These are phyloP conservation scores for Elephas maximus DNA, from an alignment of 2,113 vertebrate species.

Conservation along the genomic window DNA sequence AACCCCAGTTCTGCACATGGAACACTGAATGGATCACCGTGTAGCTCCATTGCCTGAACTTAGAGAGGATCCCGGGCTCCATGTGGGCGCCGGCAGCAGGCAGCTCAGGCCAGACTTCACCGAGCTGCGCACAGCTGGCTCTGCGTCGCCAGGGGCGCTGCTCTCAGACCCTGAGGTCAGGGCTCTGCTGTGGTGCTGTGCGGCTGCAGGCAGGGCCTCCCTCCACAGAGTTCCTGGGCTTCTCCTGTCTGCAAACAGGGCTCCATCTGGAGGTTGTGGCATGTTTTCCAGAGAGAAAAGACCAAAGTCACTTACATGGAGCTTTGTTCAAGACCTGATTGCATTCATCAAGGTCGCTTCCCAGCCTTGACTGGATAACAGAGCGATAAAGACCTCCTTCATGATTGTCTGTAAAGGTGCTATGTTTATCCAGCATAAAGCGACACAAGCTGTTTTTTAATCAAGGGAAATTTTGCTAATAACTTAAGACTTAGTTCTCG, in stretches of 20 bases:
- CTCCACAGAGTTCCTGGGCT: background rate
- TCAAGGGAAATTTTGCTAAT: too few species aligned
- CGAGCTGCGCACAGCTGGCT: conserved; percentile 93
- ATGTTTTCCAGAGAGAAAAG: conserved; percentile 12
- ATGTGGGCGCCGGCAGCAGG: conserved; percentile 86
- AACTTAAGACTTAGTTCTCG: too few species aligned
- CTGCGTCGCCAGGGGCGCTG: conserved; percentile 95
- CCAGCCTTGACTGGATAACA: too few species aligned
- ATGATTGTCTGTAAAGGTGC: too few species aligned
- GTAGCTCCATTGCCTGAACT: conserved; percentile 92
- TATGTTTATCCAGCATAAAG: too few species aligned
- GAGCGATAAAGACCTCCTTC: too few species aligned
- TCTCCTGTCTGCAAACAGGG: background rate
- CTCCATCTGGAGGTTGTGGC: background rate
- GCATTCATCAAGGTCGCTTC: too few species aligned
- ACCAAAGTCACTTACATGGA: background rate
- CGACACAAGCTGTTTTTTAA: too few species aligned
- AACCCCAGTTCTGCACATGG: conserved; percentile 65
- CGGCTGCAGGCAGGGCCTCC: background rate
- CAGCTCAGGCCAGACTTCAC: conserved; percentile 90
- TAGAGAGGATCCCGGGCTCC: conserved; percentile 90
- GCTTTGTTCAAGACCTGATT: too few species aligned
- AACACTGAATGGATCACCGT: conserved; percentile 92
- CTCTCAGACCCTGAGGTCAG: conserved; percentile 91
- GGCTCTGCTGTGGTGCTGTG: background rate